Evolutionary conservation across 1,140 invertebrate species (phyloP).

Genomic region (Steinernema feltiae): DNA sequence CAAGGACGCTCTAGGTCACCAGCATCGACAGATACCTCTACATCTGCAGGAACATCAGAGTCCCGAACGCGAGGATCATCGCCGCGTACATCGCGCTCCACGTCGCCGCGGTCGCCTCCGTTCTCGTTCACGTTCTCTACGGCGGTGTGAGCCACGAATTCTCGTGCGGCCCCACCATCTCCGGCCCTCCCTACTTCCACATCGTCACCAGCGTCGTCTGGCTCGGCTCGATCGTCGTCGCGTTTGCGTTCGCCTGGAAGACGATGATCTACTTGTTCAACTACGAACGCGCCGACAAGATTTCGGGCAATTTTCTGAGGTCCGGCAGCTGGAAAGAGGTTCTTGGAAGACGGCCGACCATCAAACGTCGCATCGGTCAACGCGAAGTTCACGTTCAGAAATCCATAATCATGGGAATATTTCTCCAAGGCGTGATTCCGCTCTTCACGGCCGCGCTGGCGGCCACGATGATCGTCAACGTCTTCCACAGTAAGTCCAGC

Average conservation of each 20-base stretch:
- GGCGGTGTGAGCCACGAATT: background rate
- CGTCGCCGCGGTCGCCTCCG: background rate
- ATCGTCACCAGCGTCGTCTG: background rate
- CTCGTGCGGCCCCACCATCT: background rate
- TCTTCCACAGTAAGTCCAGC: background rate
- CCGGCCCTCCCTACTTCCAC: background rate
- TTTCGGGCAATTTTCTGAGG: background rate
- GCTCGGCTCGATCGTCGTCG: background rate
- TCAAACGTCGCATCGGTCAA: background rate
- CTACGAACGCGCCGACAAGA: slow-evolving; percentile 1
- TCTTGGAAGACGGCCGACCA: background rate
- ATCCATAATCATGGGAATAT: slow-evolving; percentile 8
- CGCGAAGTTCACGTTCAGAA: slow-evolving; percentile 6
- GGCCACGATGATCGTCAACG: background rate
- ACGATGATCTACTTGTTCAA: slow-evolving; percentile 3
- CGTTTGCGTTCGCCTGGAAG: background rate
- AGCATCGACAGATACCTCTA: slow-evolving; percentile 1
- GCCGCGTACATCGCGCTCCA: background rate
- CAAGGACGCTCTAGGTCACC: background rate
- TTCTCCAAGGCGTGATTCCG: background rate
- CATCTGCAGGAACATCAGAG: background rate
- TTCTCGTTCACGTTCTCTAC: background rate
- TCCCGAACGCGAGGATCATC: background rate
- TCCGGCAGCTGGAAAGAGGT: background rate
- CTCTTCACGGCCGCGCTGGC: background rate